Evolutionary conservation across 2,888 invertebrate species (phyloP).

Genomic region (Melinaea marsaeus): DNA sequence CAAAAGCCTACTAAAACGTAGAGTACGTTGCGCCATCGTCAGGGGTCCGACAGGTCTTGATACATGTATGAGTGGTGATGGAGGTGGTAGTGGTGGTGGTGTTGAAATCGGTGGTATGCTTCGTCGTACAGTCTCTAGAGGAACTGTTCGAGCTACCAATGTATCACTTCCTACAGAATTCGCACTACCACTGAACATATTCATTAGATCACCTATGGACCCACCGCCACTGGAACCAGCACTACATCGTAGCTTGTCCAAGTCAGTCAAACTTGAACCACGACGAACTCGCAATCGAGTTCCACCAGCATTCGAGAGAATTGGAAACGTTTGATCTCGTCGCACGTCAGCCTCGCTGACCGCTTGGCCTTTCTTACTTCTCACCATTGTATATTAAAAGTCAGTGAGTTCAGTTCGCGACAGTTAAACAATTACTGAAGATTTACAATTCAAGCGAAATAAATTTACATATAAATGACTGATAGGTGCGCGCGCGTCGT

Average conservation of each 20-base stretch:
- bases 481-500: slow-evolving; percentile 55
- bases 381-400: slow-evolving; percentile 52
- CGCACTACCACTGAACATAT: slow-evolving; percentile 84
- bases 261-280: slow-evolving; percentile 84
- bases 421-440: slow-evolving; percentile 52
- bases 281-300: slow-evolving; percentile 79
- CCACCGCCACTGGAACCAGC: slow-evolving; percentile 73
- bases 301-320: slow-evolving; percentile 63
- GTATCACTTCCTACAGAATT: slow-evolving; percentile 85
- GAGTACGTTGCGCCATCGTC: slow-evolving; percentile 83
- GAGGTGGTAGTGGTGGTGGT: slow-evolving; percentile 59
- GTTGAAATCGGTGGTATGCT: slow-evolving; percentile 67
- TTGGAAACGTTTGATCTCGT: slow-evolving; percentile 77
- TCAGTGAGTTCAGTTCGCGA: slow-evolving; percentile 37
- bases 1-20: slow-evolving; percentile 81
- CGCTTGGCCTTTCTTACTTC: slow-evolving; percentile 64
- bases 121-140: slow-evolving; percentile 82
- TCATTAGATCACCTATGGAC: slow-evolving; percentile 89
- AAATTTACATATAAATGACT: slow-evolving; percentile 68
- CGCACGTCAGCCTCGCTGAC: slow-evolving; percentile 69
- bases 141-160: slow-evolving; percentile 83
- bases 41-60: slow-evolving; percentile 74
- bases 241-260: slow-evolving; percentile 80
- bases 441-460: slow-evolving; percentile 51
- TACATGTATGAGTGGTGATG: slow-evolving; percentile 66